Conservation (phyloP, 2,113 vertebrate genomes). For the Myocastor coypus region DNA sequence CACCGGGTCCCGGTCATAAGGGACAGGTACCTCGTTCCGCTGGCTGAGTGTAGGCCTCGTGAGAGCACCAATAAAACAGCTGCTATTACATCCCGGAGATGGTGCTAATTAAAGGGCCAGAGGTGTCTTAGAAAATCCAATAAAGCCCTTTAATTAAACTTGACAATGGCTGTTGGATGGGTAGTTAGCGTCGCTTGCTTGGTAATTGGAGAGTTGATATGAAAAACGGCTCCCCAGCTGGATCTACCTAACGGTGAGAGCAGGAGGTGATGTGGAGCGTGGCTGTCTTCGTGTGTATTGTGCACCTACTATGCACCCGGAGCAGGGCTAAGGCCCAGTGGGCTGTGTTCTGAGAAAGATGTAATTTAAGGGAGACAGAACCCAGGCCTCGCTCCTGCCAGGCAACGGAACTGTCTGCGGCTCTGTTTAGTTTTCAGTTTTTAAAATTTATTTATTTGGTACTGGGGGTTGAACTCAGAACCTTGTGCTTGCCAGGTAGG, state of each 20-base stretch:
- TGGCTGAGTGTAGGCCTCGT: slow-evolving; percentile 31
- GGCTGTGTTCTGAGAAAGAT: neutral
- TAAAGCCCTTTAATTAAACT: slow-evolving; percentile 66
- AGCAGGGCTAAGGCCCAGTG: neutral
- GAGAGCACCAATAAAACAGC: slow-evolving; percentile 47
- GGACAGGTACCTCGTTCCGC: slow-evolving; percentile 1
- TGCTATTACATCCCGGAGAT: slow-evolving; percentile 42
- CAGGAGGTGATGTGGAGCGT: neutral
- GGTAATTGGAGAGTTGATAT: slow-evolving; percentile 53
- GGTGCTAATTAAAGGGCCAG: neutral
- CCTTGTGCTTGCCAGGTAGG: too few relatives aligned
- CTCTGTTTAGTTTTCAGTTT: neutral
- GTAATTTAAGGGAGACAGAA: neutral
- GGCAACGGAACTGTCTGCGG: neutral
- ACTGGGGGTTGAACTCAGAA: too few relatives aligned
- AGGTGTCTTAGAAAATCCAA: slow-evolving; percentile 19
- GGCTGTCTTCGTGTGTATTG: neutral
- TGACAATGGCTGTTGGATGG: slow-evolving; percentile 47
- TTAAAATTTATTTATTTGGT: neutral
- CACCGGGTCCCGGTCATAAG: neutral
- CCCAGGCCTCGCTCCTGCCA: neutral
- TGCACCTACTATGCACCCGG: neutral
- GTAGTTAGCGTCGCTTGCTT: slow-evolving; percentile 52
- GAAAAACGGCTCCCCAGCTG: slow-evolving; percentile 46
- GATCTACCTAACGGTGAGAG: neutral